Conservation (phyloP, 2,797 vertebrate species). For the Chloroceryle amazona region DNA sequence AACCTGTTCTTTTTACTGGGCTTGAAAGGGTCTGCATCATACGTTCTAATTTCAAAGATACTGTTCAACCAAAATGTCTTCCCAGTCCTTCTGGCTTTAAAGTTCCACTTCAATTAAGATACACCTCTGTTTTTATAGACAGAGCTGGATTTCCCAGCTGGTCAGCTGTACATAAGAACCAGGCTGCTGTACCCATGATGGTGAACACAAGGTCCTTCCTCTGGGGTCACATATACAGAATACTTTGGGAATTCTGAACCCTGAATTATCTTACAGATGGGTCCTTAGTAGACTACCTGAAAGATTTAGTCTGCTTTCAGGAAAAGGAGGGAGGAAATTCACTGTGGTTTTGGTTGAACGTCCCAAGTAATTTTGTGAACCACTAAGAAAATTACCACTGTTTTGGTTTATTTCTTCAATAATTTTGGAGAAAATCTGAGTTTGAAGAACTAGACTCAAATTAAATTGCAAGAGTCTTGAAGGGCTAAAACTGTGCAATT, state of each 20-base stretch:
- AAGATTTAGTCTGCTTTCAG: not conserved
- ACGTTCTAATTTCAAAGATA: not conserved
- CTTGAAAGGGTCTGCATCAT: not conserved
- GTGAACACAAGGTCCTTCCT: not conserved
- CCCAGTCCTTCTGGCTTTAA: not conserved
- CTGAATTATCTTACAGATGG: not conserved
- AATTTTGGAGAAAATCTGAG: not conserved
- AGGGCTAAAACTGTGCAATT: not conserved
- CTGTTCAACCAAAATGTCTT: not conserved
- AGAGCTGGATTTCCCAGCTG: not conserved
- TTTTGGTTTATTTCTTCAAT: not conserved
- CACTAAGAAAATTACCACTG: not conserved
- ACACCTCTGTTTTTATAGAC: not conserved
- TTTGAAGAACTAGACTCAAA: not conserved
- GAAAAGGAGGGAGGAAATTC: not conserved
- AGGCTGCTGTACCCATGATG: not conserved
- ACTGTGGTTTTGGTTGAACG: not conserved
- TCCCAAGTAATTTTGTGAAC: not conserved
- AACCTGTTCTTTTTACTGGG: not conserved
- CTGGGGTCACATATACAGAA: rapidly evolving
- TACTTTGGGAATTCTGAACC: not conserved
- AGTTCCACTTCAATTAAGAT: not conserved
- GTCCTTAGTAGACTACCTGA: not conserved
- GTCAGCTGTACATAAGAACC: not conserved
- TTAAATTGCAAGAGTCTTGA: not conserved